phyloP scores from a whole-genome alignment of 2,797 vertebrate genomes.

The Onychomys torridus region DNA sequence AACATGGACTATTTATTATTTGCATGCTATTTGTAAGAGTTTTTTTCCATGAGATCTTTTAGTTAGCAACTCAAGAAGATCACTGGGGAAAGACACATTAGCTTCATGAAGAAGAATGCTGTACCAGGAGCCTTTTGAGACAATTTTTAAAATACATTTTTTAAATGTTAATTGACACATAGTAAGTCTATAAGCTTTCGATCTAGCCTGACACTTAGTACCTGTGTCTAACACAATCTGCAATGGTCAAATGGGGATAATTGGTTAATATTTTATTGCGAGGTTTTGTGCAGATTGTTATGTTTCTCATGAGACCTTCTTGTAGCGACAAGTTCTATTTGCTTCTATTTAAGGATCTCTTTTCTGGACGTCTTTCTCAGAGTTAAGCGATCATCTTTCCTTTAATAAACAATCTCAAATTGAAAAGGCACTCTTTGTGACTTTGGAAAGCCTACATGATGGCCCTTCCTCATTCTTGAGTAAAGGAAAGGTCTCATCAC shows the following conservation, averaged over 20 bases:
- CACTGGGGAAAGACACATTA: neutral
- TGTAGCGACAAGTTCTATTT: conserved; percentile 18
- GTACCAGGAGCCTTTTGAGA: neutral
- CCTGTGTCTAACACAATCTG: neutral
- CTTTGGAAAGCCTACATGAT: neutral
- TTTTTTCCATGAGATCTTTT: conserved; percentile 51
- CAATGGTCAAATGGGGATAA: neutral
- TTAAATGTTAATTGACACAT: neutral
- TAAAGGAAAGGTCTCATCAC: conserved; percentile 23
- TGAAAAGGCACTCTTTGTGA: conserved; percentile 31
- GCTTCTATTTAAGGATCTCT: neutral
- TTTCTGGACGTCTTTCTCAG: conserved; percentile 23
- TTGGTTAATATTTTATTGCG: conserved; percentile 17
- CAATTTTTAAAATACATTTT: neutral
- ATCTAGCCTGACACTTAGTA: neutral
- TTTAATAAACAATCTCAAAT: neutral
- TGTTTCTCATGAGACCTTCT: neutral
- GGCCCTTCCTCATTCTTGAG: neutral
- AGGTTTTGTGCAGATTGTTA: conserved; percentile 22
- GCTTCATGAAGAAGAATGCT: conserved; percentile 40
- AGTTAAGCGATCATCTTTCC: conserved; percentile 17
- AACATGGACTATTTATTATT: conserved; percentile 71
- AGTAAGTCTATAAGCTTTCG: neutral
- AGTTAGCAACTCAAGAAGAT: conserved; percentile 33
- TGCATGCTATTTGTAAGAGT: conserved; percentile 37